Conservation (phyloP, 2,113 vertebrate species). For the Actenoides hombroni region DNA sequence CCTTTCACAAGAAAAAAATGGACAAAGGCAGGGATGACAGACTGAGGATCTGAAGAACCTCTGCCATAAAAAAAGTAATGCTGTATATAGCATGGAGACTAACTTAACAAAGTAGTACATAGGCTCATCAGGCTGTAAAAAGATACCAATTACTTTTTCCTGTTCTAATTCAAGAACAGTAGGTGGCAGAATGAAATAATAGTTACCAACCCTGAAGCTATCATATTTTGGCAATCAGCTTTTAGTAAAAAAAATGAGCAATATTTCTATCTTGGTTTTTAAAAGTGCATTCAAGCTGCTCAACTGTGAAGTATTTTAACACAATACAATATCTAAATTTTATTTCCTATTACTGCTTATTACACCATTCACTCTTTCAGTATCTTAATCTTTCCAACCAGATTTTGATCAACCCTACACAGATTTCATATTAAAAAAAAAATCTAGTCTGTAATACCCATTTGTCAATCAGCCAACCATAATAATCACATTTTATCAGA, state of each 20-base stretch:
- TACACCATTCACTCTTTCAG: not conserved
- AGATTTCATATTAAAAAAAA: not conserved
- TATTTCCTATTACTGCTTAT: not conserved
- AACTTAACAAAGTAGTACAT: not conserved
- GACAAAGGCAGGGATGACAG: not conserved
- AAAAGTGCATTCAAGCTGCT: not conserved
- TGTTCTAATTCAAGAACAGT: not conserved
- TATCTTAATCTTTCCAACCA: not conserved
- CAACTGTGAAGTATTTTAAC: not conserved
- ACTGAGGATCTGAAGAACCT: not conserved
- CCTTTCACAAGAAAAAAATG: not conserved
- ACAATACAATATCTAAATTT: not conserved
- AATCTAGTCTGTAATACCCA: not conserved
- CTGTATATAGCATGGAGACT: not conserved
- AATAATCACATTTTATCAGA: not conserved
- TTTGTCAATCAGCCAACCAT: not conserved
- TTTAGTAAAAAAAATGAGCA: not conserved
- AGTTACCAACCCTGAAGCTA: not conserved
- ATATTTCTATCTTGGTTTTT: not conserved
- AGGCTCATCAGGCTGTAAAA: not conserved
- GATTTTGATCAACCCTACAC: not conserved
- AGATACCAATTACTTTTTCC: not conserved
- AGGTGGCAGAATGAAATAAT: constrained; percentile 48
- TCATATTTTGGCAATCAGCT: not conserved
- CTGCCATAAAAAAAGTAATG: not conserved